These are phyloP conservation scores for Triplophysa siluroides DNA, from an alignment of 2,113 vertebrate genomes.

Conservation along the genomic window DNA sequence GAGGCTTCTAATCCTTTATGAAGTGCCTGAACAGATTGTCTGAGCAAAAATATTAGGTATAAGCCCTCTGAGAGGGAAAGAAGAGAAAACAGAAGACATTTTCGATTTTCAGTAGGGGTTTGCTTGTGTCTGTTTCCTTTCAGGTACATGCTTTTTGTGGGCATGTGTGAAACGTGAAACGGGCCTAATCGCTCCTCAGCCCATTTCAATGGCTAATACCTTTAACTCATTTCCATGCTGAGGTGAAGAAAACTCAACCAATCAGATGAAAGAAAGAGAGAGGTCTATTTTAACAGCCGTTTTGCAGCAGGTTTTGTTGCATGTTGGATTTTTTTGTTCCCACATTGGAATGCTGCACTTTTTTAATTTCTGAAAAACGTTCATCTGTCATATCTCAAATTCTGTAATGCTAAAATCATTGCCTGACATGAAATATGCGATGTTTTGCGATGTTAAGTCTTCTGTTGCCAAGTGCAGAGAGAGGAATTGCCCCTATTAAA, in stretches of 20 bases:
- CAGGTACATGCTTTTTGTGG: slow-evolving; percentile 82
- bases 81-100: background rate
- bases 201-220: slow-evolving; percentile 87
- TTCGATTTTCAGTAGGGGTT: slow-evolving; percentile 74
- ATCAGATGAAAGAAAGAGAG: background rate
- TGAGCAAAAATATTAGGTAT: slow-evolving; percentile 17
- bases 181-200: slow-evolving; percentile 78
- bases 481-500: slow-evolving; percentile 8
- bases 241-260: slow-evolving; percentile 68
- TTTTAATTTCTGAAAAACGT: background rate
- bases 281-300: too few relatives aligned
- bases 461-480: background rate
- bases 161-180: slow-evolving; percentile 79
- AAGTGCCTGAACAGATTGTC: slow-evolving; percentile 26
- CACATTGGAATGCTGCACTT: background rate
- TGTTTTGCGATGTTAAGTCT: background rate
- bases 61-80: background rate
- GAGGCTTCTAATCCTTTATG: slow-evolving; percentile 18
- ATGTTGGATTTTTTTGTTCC: too few relatives aligned
- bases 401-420: background rate
- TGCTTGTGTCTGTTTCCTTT: slow-evolving; percentile 39
- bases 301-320: too few relatives aligned
- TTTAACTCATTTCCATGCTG: slow-evolving; percentile 75
- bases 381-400: background rate
- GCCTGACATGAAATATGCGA: background rate